phyloP scores from a whole-genome alignment of 2,113 vertebrate species.

The Spea bombifrons region DNA sequence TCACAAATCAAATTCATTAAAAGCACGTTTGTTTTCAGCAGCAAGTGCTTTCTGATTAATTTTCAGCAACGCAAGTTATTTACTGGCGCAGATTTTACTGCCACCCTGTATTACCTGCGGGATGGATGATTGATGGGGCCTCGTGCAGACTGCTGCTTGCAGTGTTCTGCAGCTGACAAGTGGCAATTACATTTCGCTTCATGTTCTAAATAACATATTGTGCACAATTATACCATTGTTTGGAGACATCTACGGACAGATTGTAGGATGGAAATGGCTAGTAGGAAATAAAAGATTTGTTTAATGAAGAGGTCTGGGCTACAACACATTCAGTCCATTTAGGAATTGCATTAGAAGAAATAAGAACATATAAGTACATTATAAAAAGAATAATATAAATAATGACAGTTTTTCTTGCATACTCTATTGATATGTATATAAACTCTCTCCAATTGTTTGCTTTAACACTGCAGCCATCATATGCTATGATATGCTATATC shows the following conservation, averaged over 20 bases:
- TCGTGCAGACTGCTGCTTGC: constrained; percentile 56
- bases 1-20: constrained; percentile 72
- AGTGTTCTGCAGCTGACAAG: constrained; percentile 62
- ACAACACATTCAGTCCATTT: no score
- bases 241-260: constrained; percentile 36
- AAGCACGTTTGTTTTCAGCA: constrained; percentile 67
- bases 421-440: no score
- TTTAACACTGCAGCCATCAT: no score
- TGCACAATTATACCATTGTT: constrained; percentile 30
- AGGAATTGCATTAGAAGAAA: no score
- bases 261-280: constrained; percentile 48
- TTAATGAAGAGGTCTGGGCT: no score
- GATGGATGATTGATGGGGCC: constrained; percentile 63
- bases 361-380: no score
- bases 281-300: constrained; percentile 15
- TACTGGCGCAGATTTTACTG: constrained; percentile 63
- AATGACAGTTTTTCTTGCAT: no score
- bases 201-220: constrained; percentile 48
- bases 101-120: constrained; percentile 65
- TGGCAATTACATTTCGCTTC: constrained; percentile 55
- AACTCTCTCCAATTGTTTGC: no score
- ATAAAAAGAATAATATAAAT: no score
- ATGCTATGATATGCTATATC: no score
- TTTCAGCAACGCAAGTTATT: constrained; percentile 60
- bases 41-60: constrained; percentile 67